phyloP scores from a whole-genome alignment of 2,797 vertebrate genomes.

The Spinibarbus caldwelli region DNA sequence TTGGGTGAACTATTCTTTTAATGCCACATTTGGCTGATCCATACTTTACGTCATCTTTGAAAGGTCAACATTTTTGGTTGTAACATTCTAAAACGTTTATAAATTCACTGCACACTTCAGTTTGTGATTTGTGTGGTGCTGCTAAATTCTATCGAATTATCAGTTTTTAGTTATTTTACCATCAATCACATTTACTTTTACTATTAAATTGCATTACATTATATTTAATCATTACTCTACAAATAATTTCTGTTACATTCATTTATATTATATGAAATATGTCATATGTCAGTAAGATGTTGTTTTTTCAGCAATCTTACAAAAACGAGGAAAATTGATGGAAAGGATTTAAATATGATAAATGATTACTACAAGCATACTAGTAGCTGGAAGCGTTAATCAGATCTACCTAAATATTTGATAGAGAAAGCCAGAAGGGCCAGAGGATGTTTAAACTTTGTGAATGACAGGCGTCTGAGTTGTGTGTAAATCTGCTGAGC shows the following conservation, averaged over 20 bases:
- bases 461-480: constrained; percentile 17
- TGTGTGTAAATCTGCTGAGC: not conserved
- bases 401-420: constrained; percentile 16
- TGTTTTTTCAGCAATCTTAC: not conserved
- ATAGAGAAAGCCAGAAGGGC: not conserved
- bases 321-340: not conserved
- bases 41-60: not conserved
- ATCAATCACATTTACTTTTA: not conserved
- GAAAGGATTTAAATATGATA: not conserved
- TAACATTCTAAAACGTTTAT: not conserved
- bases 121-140: not conserved
- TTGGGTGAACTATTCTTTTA: not conserved
- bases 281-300: not conserved
- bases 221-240: not conserved
- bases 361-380: not conserved
- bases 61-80: constrained; percentile 1
- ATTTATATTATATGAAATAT: not conserved
- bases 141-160: not conserved
- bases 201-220: not conserved
- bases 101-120: no score
- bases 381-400: not conserved
- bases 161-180: not conserved
- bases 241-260: not conserved
- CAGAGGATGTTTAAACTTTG: constrained; percentile 8
- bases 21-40: not conserved